Evolutionary conservation across 2,888 invertebrate species (phyloP).

Genomic region (Xylocampa areola): DNA sequence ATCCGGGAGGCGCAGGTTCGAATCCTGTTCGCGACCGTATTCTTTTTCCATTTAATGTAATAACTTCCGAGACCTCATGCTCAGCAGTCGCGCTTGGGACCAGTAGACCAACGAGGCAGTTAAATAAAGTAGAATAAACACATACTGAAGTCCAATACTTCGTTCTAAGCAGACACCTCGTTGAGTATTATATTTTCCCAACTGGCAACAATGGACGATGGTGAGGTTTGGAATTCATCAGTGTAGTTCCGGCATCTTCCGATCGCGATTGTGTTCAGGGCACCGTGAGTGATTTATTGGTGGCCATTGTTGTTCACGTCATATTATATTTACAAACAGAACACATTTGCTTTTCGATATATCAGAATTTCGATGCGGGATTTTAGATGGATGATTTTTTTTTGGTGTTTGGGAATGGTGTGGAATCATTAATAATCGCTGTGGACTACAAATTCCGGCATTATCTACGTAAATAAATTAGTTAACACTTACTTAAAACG

Average conservation of each 20-base stretch:
- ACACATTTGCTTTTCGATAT: slow-evolving; percentile 63
- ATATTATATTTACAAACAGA: slow-evolving; percentile 67
- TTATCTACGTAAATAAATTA: too few relatives aligned
- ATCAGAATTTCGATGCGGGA: slow-evolving; percentile 52
- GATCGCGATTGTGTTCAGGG: slow-evolving; percentile 65
- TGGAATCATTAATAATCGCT: slow-evolving; percentile 33
- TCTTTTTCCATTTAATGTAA: too few relatives aligned
- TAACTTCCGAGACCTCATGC: too few relatives aligned
- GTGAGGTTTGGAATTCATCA: slow-evolving; percentile 65
- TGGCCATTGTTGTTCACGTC: slow-evolving; percentile 64
- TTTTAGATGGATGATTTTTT: slow-evolving; percentile 43
- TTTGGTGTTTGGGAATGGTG: slow-evolving; percentile 41
- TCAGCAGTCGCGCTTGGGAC: too few relatives aligned
- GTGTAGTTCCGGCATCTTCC: slow-evolving; percentile 70
- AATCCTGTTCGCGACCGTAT: too few relatives aligned
- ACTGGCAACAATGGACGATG: slow-evolving; percentile 48
- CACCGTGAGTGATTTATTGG: slow-evolving; percentile 74
- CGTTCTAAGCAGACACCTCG: slow-evolving; percentile 42
- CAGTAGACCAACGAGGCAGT: too few relatives aligned
- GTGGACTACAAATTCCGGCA: slow-evolving; percentile 42
- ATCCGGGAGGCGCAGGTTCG: too few relatives aligned
- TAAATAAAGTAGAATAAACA: slow-evolving; percentile 5
- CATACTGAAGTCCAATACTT: slow-evolving; percentile 23
- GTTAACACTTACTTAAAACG: too few relatives aligned
- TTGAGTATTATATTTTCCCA: slow-evolving; percentile 44